A percentile compares a stretch with the other conserved stretches of the same genome.
Conservation (phyloP, 2,888 invertebrate genomes). For the Orgyia antiqua region DNA sequence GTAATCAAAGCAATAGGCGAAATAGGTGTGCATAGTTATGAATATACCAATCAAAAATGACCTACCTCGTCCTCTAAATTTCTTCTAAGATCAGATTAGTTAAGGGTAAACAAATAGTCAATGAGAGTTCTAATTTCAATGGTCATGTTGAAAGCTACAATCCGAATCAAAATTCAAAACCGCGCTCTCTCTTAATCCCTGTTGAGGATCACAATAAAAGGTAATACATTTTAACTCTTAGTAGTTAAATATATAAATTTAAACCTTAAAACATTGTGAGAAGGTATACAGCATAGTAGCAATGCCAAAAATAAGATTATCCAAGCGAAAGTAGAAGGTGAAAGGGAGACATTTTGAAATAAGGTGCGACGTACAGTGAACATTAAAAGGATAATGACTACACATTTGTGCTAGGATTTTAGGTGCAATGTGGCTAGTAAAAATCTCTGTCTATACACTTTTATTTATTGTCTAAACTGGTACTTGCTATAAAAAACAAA, state of each 20-base stretch:
- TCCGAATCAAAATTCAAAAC: constrained; percentile 78
- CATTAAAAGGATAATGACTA: constrained; percentile 22
- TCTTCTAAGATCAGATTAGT: constrained; percentile 34
- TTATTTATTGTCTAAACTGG: no score
- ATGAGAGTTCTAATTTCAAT: constrained; percentile 57
- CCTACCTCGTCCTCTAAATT: constrained; percentile 29
- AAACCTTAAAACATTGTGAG: constrained; percentile 38
- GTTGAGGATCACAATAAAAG: constrained; percentile 79
- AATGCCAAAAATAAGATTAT: constrained; percentile 68
- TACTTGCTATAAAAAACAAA: no score
- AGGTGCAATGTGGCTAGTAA: no score
- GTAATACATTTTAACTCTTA: constrained; percentile 75
- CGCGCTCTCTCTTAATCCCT: constrained; percentile 77
- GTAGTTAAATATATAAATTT: constrained; percentile 35
- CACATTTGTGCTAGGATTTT: no score
- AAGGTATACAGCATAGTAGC: constrained; percentile 46
- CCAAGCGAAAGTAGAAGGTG: constrained; percentile 78
- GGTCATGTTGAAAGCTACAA: constrained; percentile 62
- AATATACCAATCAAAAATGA: constrained; percentile 40
- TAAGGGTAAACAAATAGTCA: constrained; percentile 51
- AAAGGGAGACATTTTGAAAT: constrained; percentile 73
- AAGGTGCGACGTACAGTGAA: constrained; percentile 41
- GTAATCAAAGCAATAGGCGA: constrained; percentile 71
- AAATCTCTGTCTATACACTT: no score
- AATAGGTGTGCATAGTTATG: constrained; percentile 71